Conservation (phyloP, 1,140 invertebrate genomes). For the Hydropsyche tenuis region DNA sequence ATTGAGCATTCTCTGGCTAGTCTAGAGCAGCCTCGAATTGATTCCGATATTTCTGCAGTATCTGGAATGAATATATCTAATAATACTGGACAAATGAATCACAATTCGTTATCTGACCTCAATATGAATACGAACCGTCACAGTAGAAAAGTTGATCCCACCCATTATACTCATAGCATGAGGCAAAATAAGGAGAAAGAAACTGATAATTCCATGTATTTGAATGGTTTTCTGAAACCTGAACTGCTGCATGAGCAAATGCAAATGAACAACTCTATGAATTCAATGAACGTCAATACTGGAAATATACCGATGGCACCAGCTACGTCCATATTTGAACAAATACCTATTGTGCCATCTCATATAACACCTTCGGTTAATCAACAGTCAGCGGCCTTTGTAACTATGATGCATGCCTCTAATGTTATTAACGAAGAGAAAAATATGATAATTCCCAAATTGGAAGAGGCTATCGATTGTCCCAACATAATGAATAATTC, state of each 20-base stretch:
- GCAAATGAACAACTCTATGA: slow-evolving; percentile 63
- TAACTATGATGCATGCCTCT: slow-evolving; percentile 55
- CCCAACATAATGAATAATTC: slow-evolving; percentile 61
- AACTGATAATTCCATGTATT: slow-evolving; percentile 6
- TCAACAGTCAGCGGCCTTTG: slow-evolving; percentile 54
- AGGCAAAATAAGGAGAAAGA: too few species aligned
- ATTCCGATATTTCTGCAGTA: slow-evolving; percentile 62
- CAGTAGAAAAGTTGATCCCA: neutral
- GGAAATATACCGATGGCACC: slow-evolving; percentile 59
- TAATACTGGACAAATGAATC: slow-evolving; percentile 52
- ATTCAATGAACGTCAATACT: slow-evolving; percentile 61
- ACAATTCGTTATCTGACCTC: slow-evolving; percentile 35
- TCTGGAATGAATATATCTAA: slow-evolving; percentile 55
- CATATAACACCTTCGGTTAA: slow-evolving; percentile 61
- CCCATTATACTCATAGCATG: too few species aligned
- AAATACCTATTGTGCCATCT: slow-evolving; percentile 60
- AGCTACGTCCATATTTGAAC: slow-evolving; percentile 73
- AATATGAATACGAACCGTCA: slow-evolving; percentile 4
- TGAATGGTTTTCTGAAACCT: slow-evolving; percentile 63
- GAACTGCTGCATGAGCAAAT: slow-evolving; percentile 56
- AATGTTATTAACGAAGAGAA: slow-evolving; percentile 65
- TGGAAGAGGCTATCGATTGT: slow-evolving; percentile 67
- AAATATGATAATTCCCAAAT: slow-evolving; percentile 65
- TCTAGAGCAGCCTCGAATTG: slow-evolving; percentile 65
- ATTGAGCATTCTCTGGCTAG: slow-evolving; percentile 71